Base-by-base conservation (phyloP, 2,888 invertebrate genomes). In the Lacanobia wlatinum region DNA sequence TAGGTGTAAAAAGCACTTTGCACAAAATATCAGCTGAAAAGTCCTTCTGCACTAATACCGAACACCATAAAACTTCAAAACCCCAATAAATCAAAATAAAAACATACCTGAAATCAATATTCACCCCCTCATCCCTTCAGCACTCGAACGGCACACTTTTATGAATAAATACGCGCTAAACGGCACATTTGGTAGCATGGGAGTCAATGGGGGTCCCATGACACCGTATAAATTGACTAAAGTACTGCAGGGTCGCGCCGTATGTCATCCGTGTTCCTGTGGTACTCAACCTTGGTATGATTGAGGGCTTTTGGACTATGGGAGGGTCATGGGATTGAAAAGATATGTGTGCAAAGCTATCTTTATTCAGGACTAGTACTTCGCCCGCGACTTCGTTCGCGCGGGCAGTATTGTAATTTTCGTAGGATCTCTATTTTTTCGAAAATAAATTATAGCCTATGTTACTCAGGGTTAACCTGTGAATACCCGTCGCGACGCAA, bases 131-230 rank as follows among this genome's bases (percentile, higher is more conserved):
- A 48, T 34, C 40, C 70, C 21, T 58, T 50, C 58, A 18, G 16
- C 66, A 69, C 53, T 38, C 56, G 16, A 55, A 56, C 50, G 40
- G 38, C 60, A 48, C 52, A 63, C 46, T 85, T 85, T 84, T 83
- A 76, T 71, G 72, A 73, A 85, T 83, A 83, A 74, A 72, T 74
- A 66, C 16, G 65, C 46, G 21, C 50, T 79, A 69, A 84, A 82
- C 73, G 73, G 68, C 50, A 52, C 64, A 46, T 58, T 61, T 62
- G 56, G 65, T 43, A 52, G 38, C 48, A 40, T 46, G 55, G 70
- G 63, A 23, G 55, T 43, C 52, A 34, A 16, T 34, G 2, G 12
- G 1, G 12, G 66, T 73, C 74, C 69, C 76, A 38, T 43, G 64
- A 63, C 58, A n/a, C 62, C 73, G 50, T 62, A 50, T 77, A 76